Conservation (phyloP, 64 coral and sea anemone species). For the Porites lutea region DNA sequence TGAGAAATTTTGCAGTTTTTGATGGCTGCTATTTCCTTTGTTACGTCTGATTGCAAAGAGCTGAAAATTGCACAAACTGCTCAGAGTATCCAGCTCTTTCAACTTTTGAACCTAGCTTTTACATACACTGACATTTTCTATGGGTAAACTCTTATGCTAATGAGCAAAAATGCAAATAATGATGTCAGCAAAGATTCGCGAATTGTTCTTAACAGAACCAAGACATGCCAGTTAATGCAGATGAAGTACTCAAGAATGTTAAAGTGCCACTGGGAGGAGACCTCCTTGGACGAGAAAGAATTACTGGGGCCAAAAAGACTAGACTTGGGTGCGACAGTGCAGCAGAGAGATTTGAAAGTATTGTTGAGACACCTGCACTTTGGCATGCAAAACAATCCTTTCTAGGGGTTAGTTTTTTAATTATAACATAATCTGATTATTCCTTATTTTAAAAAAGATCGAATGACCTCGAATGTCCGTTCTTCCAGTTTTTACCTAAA, state of each 20-base stretch:
- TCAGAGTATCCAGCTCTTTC: no score
- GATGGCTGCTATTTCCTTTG: no score
- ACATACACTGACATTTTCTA: background rate
- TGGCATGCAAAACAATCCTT: slow-evolving; percentile 86
- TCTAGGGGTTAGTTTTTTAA: slow-evolving; percentile 43
- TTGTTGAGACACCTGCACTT: slow-evolving; percentile 70
- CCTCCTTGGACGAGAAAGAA: slow-evolving; percentile 74
- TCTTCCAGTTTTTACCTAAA: no score
- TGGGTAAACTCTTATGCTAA: background rate
- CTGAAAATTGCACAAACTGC: no score
- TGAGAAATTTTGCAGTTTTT: no score
- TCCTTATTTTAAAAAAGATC: no score
- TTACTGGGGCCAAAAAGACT: slow-evolving; percentile 83
- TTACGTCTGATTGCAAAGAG: no score
- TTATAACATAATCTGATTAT: background rate
- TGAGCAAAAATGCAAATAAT: slow-evolving; percentile 3
- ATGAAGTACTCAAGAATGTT: slow-evolving; percentile 44
- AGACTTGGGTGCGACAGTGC: slow-evolving; percentile 73
- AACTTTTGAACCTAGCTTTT: no score
- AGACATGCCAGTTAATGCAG: background rate
- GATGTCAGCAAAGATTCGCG: background rate
- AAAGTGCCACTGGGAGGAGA: slow-evolving; percentile 72
- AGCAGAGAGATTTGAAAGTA: slow-evolving; percentile 71
- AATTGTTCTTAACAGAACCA: background rate
- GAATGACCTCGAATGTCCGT: no score